Conservation (phyloP, 2,888 invertebrate genomes). For the Platypus cylindrus region DNA sequence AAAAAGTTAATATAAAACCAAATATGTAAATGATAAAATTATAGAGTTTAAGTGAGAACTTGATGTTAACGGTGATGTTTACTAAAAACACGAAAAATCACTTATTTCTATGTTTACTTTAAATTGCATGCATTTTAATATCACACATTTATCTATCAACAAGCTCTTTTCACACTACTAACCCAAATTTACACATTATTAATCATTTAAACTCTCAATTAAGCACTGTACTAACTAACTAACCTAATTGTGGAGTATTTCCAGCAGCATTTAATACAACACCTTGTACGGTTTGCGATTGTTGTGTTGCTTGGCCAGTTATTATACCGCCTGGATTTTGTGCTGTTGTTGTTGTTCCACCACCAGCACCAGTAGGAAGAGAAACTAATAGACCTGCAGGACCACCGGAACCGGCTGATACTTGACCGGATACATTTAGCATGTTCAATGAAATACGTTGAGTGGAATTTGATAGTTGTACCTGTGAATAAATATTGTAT, state of each 20-base stretch:
- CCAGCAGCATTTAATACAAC: constrained; percentile 31
- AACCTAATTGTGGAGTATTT: constrained; percentile 29
- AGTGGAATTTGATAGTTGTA: constrained; percentile 71
- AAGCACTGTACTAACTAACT: constrained; percentile 10
- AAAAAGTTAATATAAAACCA: constrained; percentile 6
- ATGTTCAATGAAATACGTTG: constrained; percentile 76
- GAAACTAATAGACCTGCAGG: constrained; percentile 32
- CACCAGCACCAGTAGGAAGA: constrained; percentile 30
- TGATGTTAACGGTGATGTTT: too few relatives aligned
- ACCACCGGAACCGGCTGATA: constrained; percentile 36
- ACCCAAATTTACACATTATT: too few relatives aligned
- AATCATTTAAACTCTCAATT: too few relatives aligned
- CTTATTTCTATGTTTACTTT: too few relatives aligned
- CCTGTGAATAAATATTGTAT: constrained; percentile 65
- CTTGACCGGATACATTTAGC: constrained; percentile 56
- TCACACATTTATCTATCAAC: too few relatives aligned
- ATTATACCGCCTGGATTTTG: too few relatives aligned
- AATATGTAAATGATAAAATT: constrained; percentile 1
- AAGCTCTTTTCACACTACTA: too few relatives aligned
- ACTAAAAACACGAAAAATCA: too few relatives aligned
- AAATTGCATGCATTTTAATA: too few relatives aligned
- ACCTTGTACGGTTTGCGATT: constrained; percentile 24
- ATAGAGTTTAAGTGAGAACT: too few relatives aligned
- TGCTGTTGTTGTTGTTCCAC: constrained; percentile 33
- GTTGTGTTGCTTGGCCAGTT: constrained; percentile 26